phyloP scores from a whole-genome alignment of 2,888 invertebrate genomes.

The Leptinotarsa tumamoca region DNA sequence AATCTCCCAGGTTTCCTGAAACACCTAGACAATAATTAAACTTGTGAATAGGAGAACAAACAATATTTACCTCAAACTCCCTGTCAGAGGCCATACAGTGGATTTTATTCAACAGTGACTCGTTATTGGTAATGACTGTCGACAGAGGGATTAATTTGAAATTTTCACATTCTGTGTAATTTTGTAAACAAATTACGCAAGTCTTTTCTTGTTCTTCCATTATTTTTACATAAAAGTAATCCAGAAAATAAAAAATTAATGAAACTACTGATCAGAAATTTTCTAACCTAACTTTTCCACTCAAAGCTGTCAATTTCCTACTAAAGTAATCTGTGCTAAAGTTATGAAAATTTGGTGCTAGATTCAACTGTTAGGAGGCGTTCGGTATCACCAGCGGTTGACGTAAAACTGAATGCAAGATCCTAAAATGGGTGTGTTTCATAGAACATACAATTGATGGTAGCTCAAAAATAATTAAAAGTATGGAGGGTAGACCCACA shows the following conservation, averaged over 20 bases:
- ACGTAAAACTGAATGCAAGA: no score
- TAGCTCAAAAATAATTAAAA: no score
- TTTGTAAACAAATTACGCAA: conserved; percentile 34
- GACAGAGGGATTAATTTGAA: conserved; percentile 23
- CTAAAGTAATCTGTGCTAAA: no score
- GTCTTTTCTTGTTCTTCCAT: conserved; percentile 26
- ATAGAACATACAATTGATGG: no score
- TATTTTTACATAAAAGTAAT: not conserved
- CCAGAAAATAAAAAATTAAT: conserved; percentile 1
- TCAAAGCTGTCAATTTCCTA: no score
- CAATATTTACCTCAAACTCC: conserved; percentile 15
- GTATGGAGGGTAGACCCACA: no score
- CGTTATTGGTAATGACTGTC: conserved; percentile 16
- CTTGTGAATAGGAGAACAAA: not conserved
- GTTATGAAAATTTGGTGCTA: no score
- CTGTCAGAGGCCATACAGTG: conserved; percentile 25
- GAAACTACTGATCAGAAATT: not conserved
- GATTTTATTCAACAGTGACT: conserved; percentile 31
- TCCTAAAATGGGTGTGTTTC: no score
- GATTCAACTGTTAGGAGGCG: no score
- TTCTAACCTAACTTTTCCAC: not conserved
- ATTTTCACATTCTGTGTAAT: conserved; percentile 16
- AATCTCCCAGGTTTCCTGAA: conserved; percentile 40
- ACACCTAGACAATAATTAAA: conserved; percentile 25
- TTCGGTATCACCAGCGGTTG: no score